phyloP scores from a whole-genome alignment of 1,140 invertebrate genomes.

The Drosophila seguyi region DNA sequence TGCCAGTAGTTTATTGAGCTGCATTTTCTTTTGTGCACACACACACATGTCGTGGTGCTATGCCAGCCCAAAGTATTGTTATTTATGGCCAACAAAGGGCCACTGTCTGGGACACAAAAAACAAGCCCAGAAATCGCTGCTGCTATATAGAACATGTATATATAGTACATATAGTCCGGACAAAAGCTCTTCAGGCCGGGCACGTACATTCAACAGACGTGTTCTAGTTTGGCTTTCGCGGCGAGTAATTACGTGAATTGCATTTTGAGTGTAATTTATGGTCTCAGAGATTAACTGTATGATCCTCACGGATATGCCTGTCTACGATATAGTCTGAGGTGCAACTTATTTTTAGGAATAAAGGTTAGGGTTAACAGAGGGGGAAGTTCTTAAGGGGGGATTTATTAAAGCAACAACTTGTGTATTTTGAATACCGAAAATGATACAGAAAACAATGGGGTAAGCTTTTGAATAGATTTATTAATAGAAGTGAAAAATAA shows the following conservation, averaged over 20 bases:
- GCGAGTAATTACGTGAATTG: conserved; percentile 68
- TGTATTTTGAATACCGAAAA: too few species aligned
- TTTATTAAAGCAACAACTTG: not conserved
- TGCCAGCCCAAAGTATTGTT: conserved; percentile 50
- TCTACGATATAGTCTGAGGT: conserved; percentile 13
- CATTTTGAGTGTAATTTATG: conserved; percentile 45
- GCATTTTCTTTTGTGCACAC: conserved; percentile 68
- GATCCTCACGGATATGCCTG: conserved; percentile 37
- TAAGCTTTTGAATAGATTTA: too few species aligned
- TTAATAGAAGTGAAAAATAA: too few species aligned
- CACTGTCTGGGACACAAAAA: conserved; percentile 47
- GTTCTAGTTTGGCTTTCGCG: conserved; percentile 70
- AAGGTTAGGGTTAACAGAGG: not conserved
- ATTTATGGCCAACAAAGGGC: conserved; percentile 60
- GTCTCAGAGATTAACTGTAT: conserved; percentile 28
- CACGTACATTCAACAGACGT: conserved; percentile 69
- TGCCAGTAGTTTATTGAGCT: conserved; percentile 77
- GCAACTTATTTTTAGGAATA: not conserved
- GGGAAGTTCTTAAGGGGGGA: not conserved
- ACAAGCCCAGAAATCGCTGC: conserved; percentile 30
- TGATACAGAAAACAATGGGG: too few species aligned
- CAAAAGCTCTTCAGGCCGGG: conserved; percentile 49
- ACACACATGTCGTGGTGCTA: conserved; percentile 9
- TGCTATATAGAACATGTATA: conserved; percentile 66
- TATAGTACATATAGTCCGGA: conserved; percentile 25